These are phyloP conservation scores for Passerculus sandwichensis DNA, from an alignment of 2,797 vertebrate species.

Conservation along the genomic window DNA sequence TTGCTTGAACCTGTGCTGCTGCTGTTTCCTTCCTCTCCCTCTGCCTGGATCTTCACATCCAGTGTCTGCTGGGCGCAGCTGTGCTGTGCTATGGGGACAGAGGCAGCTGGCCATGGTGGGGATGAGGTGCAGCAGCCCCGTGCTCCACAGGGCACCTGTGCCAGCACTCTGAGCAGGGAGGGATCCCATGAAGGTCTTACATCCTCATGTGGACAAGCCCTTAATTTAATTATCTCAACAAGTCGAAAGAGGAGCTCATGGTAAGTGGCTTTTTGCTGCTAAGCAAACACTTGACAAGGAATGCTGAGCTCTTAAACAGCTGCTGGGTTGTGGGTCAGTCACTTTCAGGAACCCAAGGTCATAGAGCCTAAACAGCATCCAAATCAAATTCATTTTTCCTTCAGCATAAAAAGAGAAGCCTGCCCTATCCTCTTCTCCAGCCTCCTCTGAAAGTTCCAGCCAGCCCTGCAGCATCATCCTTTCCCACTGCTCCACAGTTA, in stretches of 20 bases:
- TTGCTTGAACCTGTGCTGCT: background rate
- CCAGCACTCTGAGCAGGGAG: background rate
- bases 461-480: background rate
- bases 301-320: background rate
- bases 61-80: background rate
- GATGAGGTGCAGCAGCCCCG: background rate
- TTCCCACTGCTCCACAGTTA: accelerated
- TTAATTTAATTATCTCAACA: background rate
- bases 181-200: background rate
- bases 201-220: background rate
- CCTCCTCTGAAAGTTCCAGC: background rate
- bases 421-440: background rate
- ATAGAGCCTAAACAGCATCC: background rate
- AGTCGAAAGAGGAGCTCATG: background rate
- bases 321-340: background rate
- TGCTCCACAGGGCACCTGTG: background rate
- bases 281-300: background rate
- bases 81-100: background rate
- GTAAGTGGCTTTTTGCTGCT: background rate
- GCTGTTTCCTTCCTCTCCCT: background rate
- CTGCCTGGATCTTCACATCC: background rate
- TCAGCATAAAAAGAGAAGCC: background rate
- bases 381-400: background rate
- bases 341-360: background rate
- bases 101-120: background rate